These are phyloP conservation scores for Marmota monax DNA, from an alignment of 2,113 vertebrate species.

Conservation along the genomic window DNA sequence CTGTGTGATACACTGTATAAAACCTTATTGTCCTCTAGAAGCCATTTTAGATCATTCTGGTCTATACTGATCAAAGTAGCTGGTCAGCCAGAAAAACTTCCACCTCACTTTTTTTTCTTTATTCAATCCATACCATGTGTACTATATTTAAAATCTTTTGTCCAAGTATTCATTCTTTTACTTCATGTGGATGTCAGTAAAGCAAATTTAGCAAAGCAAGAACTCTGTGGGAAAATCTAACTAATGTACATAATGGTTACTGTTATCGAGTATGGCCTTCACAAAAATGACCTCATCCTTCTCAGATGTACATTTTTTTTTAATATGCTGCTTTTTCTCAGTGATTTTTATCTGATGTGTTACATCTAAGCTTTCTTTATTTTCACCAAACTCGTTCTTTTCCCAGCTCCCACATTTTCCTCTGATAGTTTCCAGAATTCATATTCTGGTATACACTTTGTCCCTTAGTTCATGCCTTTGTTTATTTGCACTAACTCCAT, in stretches of 20 bases:
- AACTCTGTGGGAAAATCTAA: constrained; percentile 22
- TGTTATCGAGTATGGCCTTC: constrained; percentile 21
- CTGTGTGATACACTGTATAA: background rate
- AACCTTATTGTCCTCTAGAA: background rate
- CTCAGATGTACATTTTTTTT: constrained; percentile 39
- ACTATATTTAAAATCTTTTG: constrained; percentile 30
- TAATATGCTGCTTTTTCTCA: background rate
- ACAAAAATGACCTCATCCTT: constrained; percentile 15
- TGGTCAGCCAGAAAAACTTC: background rate
- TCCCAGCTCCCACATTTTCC: background rate
- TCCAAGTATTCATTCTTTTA: constrained; percentile 36
- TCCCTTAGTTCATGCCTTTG: background rate
- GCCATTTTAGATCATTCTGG: constrained; percentile 4
- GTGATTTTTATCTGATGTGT: constrained; percentile 45
- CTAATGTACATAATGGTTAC: constrained; percentile 16
- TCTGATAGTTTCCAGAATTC: constrained; percentile 15
- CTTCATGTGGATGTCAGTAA: constrained; percentile 47
- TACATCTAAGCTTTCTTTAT: constrained; percentile 25
- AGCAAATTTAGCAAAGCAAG: constrained; percentile 27
- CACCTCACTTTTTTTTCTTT: background rate
- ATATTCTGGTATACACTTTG: constrained; percentile 46
- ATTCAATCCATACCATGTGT: constrained; percentile 13
- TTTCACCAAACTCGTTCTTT: constrained; percentile 6
- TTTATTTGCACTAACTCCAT: constrained; percentile 35
- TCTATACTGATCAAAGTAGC: background rate